Evolutionary conservation across 2,113 vertebrate genomes (phyloP).

Genomic region (Struthidea cinerea): DNA sequence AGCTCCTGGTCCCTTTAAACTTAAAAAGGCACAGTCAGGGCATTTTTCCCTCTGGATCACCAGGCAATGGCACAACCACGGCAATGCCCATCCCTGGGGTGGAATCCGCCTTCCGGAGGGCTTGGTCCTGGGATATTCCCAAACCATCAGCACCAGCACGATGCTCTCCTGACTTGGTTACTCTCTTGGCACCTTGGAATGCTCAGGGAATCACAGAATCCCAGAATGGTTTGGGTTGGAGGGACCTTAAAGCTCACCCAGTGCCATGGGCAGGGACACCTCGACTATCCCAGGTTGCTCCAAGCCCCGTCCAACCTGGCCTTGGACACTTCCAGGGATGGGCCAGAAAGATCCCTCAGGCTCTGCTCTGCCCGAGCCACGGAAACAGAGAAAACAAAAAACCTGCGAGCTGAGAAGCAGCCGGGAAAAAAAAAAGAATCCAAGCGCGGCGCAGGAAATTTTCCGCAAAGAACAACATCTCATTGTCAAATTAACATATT

Average conservation of each 20-base stretch:
- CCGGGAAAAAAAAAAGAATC: background rate
- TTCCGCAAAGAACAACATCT: background rate
- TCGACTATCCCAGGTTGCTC: background rate
- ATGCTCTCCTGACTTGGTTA: rapidly evolving
- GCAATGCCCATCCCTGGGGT: background rate
- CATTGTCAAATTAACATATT: conserved; percentile 33
- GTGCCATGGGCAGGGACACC: background rate
- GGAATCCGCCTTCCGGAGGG: background rate
- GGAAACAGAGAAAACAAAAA: background rate
- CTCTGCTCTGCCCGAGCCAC: rapidly evolving
- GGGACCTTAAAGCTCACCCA: background rate
- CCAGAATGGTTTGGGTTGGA: background rate
- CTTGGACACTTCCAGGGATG: background rate
- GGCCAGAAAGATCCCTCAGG: background rate
- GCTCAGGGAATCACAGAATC: background rate
- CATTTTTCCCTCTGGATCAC: background rate
- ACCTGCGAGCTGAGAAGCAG: rapidly evolving
- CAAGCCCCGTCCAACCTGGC: background rate
- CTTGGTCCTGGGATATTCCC: background rate
- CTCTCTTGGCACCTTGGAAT: no score
- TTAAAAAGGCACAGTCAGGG: rapidly evolving
- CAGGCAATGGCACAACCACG: rapidly evolving
- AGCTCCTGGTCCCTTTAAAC: background rate
- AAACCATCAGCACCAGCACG: rapidly evolving
- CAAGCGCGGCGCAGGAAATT: rapidly evolving